A percentile compares a stretch with the other conserved stretches of the same genome.
Conservation (phyloP, 2,888 invertebrate species). For the Rambutsinella grinnellia region DNA sequence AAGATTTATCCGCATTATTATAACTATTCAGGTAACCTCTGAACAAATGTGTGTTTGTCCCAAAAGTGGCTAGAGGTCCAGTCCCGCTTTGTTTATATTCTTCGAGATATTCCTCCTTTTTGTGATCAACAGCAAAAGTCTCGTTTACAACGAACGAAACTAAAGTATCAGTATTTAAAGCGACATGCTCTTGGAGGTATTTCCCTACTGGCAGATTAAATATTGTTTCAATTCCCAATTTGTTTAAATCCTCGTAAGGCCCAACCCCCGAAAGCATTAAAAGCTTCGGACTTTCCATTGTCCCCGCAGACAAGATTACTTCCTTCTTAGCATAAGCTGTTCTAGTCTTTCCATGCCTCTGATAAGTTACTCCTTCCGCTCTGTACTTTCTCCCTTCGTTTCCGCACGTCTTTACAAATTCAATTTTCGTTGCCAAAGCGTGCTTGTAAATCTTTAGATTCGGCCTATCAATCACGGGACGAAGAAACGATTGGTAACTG, state of each 20-base stretch:
- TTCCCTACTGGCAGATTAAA: constrained; percentile 54
- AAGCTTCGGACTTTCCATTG: constrained; percentile 28
- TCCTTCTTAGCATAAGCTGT: constrained; percentile 40
- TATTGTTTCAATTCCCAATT: constrained; percentile 24
- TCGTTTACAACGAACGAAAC: constrained; percentile 32
- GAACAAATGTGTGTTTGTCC: constrained; percentile 26
- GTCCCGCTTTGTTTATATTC: constrained; percentile 42
- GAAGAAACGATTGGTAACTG: not conserved
- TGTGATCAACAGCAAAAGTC: constrained; percentile 30
- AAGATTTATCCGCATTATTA: constrained; percentile 19
- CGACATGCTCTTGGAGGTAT: constrained; percentile 47
- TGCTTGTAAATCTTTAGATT: not conserved
- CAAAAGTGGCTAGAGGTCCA: not conserved
- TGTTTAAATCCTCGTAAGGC: constrained; percentile 9
- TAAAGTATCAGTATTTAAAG: not conserved
- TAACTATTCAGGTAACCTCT: constrained; percentile 42
- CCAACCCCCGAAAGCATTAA: constrained; percentile 34
- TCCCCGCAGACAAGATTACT: constrained; percentile 39
- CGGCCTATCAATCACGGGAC: not conserved
- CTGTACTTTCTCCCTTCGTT: not conserved
- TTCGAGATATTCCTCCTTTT: constrained; percentile 10
- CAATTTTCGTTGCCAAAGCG: not conserved
- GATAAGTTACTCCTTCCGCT: constrained; percentile 50
- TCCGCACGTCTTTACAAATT: constrained; percentile 14
- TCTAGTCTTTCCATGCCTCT: constrained; percentile 23